A percentile compares a stretch with the other conserved stretches of the same genome.
These are phyloP conservation scores for Drosophila gunungcola DNA, from an alignment of 1,140 invertebrate species.

Conservation along the genomic window DNA sequence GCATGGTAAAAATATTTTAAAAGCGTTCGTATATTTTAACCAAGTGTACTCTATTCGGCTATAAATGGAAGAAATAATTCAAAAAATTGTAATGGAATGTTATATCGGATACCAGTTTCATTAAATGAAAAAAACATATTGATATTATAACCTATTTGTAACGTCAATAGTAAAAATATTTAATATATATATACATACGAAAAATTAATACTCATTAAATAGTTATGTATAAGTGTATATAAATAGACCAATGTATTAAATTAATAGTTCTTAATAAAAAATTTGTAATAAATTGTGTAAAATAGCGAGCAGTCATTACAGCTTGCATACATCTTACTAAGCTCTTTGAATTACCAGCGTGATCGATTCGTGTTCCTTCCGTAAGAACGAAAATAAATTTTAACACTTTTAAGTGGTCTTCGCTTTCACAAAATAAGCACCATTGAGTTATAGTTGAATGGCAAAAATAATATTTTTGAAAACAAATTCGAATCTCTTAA, in stretches of 20 bases:
- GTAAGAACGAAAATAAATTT: too few species aligned
- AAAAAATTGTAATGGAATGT: conserved; percentile 33
- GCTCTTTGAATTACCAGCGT: too few species aligned
- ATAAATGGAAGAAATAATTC: conserved; percentile 34
- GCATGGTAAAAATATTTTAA: conserved; percentile 89
- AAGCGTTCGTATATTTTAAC: conserved; percentile 36
- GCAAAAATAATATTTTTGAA: too few species aligned
- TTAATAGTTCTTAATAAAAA: conserved; percentile 13
- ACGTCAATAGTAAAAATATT: conserved; percentile 60
- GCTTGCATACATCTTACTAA: too few species aligned
- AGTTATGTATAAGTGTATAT: conserved; percentile 45
- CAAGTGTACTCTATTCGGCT: conserved; percentile 67
- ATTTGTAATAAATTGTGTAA: too few species aligned
- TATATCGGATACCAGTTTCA: conserved; percentile 63
- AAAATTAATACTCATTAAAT: conserved; percentile 14
- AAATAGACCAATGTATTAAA: conserved; percentile 50
- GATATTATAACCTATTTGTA: conserved; percentile 13
- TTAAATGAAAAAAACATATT: conserved; percentile 68
- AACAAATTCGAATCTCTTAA: too few species aligned
- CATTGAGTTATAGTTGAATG: too few species aligned
- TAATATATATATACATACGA: conserved; percentile 19
- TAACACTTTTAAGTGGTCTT: too few species aligned
- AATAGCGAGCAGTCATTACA: too few species aligned
- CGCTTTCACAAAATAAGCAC: too few species aligned
- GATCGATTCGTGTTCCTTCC: too few species aligned